Base-by-base conservation (phyloP, 2,113 vertebrate species). In the Anguilla japonica region DNA sequence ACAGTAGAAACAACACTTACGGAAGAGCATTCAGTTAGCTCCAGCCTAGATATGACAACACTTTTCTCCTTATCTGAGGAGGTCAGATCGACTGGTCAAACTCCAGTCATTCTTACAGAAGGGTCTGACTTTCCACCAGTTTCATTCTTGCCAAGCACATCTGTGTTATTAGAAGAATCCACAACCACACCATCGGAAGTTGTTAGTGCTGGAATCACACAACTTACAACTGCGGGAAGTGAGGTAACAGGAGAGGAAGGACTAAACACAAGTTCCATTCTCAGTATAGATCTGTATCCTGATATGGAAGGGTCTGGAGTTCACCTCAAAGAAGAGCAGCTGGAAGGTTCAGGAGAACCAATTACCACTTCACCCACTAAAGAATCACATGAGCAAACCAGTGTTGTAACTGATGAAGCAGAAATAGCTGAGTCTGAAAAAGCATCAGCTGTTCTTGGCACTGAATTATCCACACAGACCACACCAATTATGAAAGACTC, bases 331-430 rank as follows among this genome's bases (percentile, higher is more conserved):
- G 75, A 86, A 18, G 26, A 86, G 9, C 78, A 83, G 14, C 91
- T 93, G 15, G 92, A 93, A 20, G 95, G 94, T 11, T 96, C 96
- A 78, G 95, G 94, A 9, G 95, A 96, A 29, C 92, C 92, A 39
- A 81, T 90, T 84, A 87, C 83, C 43, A 13, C 75, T 1, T 81
- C 50, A 26, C 26, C 41, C 75, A 87, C 80, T 81, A 40, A 75
- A 43, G 60, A 87, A 56, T 79, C 84, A 41, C 5, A 41, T 60
- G 22, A 80, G 15, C 50, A n/a, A 53, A 85, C 67, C 67, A 81
- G 79, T 15, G 50, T 53, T 79, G 71, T 16, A 80, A 92, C 94
- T 15, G 91, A 91, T 79, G 88, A 91, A 53, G 91, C 43, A 0
- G 34, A 75, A 85, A 46, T 46, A 46, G 8, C 43, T 46, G 43